Evolutionary conservation across 2,888 invertebrate genomes (phyloP), one percentile per base, ranked within the genome.

Genomic region (Drosophila kanekoi): DNA sequence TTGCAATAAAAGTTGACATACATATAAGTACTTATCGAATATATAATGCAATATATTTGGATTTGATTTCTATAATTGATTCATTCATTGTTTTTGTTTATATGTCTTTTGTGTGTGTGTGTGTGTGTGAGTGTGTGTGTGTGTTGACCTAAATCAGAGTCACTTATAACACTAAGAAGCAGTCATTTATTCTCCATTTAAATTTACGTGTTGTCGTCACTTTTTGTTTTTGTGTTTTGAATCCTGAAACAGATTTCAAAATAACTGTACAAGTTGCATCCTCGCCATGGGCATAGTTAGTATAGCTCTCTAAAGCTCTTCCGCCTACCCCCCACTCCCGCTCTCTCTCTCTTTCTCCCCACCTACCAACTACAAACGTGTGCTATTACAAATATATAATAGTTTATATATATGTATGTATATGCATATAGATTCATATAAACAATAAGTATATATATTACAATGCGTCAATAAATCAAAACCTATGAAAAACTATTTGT

Each of bases 141-240:
- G 69, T 80, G 58, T 86, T 80, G 79, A 80, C 77, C 81, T 76
- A 81, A 88, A 83, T 87, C 79, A 81, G 81, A 78, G 80, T 79
- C 81, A 81, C 87, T 84, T 89, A 88, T 85, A 81, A 80, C 63
- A 87, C 91, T 91, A 91, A 90, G 89, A 91, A 91, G 91, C 91
- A 91, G 91, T 91, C 91, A 92, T 91, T 90, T 91, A 88, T 92
- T 91, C 92, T 91, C 92, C 92, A 86, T 86, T 91, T 91, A 90
- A 90, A 89, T 84, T 81, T 89, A 86, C 77, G 81, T 81, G 71
- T 77, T 86, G 87, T 86, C 87, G 85, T 81, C 89, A 88, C 79
- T 77, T 63, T 90, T 90, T 62, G 62, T 62, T 63, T 63, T 62
- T 48, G 32, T 61, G 28, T 61, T 61, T 63, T 63, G 87, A 87